Evolutionary conservation across 2,888 invertebrate genomes (phyloP).

Genomic region (Lochmaea crataegi): DNA sequence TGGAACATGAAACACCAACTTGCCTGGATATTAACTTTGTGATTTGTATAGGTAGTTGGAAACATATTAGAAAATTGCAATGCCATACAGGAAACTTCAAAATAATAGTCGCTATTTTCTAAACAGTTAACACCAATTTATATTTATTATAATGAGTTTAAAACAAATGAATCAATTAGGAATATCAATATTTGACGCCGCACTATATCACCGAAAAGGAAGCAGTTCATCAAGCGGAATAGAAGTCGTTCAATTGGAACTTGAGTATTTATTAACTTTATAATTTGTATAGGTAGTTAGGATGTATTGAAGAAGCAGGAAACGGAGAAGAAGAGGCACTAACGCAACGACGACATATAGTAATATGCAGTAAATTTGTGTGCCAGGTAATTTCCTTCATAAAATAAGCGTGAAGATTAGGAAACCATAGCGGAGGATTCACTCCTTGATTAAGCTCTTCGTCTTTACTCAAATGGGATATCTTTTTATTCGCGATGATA

Average conservation of each 20-base stretch:
- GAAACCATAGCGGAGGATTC: constrained; percentile 56
- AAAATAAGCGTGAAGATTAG: constrained; percentile 60
- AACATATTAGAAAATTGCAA: too few species aligned
- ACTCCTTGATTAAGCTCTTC: constrained; percentile 58
- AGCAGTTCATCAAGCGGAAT: constrained; percentile 40
- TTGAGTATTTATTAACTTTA: constrained; percentile 53
- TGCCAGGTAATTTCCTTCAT: constrained; percentile 63
- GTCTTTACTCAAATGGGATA: constrained; percentile 53
- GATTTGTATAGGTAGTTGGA: constrained; percentile 52
- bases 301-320: constrained; percentile 58
- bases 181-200: not conserved
- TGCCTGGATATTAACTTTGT: constrained; percentile 49
- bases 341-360: constrained; percentile 52
- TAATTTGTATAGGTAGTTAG: constrained; percentile 57
- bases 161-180: not conserved
- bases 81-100: constrained; percentile 47
- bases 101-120: not conserved
- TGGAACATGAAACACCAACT: constrained; percentile 27
- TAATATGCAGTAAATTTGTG: constrained; percentile 65
- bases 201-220: constrained; percentile 17
- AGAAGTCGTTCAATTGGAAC: constrained; percentile 43
- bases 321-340: constrained; percentile 55
- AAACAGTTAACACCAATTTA: too few species aligned
- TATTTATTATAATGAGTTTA: not conserved
- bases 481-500: constrained; percentile 48